These are phyloP conservation scores for Varanus komodoensis DNA, from an alignment of 2,113 vertebrate species.

Conservation along the genomic window DNA sequence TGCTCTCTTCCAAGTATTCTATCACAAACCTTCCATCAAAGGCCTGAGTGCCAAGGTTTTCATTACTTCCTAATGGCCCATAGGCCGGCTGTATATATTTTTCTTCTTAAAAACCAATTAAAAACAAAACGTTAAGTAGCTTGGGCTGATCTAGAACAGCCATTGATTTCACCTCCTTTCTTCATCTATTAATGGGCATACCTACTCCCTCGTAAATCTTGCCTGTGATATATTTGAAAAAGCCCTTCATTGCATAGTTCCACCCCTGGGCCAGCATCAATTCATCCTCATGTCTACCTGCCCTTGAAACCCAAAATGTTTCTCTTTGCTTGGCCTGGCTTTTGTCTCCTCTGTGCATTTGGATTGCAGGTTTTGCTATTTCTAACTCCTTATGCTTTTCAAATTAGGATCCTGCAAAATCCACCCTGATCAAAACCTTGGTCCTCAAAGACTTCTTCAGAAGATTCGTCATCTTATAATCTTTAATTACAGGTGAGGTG, in stretches of 20 bases:
- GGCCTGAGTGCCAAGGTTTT: conserved; percentile 71
- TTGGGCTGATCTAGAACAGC: conserved; percentile 71
- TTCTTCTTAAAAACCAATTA: conserved; percentile 77
- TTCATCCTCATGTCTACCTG: conserved; percentile 67
- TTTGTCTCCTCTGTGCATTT: conserved; percentile 1
- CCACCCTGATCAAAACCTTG: background rate
- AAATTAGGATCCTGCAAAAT: background rate
- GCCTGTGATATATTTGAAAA: conserved; percentile 69
- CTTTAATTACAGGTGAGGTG: conserved; percentile 35
- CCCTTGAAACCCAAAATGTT: conserved; percentile 61
- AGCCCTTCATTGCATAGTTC: conserved; percentile 65
- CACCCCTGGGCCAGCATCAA: conserved; percentile 69
- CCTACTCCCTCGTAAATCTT: conserved; percentile 71
- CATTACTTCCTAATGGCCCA: conserved; percentile 75
- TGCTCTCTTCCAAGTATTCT: conserved; percentile 72
- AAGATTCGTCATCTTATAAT: conserved; percentile 8
- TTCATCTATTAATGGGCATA: conserved; percentile 75
- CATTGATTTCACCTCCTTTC: conserved; percentile 73
- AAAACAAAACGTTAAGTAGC: conserved; percentile 73
- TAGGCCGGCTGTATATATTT: conserved; percentile 75
- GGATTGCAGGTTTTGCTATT: conserved; percentile 40
- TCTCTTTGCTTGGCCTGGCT: conserved; percentile 62
- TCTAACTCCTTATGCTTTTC: conserved; percentile 20
- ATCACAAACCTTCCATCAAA: conserved; percentile 74
- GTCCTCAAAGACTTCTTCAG: conserved; percentile 2